Conservation (phyloP, 2,797 vertebrate species). For the Ptychobarbus kaznakovi region DNA sequence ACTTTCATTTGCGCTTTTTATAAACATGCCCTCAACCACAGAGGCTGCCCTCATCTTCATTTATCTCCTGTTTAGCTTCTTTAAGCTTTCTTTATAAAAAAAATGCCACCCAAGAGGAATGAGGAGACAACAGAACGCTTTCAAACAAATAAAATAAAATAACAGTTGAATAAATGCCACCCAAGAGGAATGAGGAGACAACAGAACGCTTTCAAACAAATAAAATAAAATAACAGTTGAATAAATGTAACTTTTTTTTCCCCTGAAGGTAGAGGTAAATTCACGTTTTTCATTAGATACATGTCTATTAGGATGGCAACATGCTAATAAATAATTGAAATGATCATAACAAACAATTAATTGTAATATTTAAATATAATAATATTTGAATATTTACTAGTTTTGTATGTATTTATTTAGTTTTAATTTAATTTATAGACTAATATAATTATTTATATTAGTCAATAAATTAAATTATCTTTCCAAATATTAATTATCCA, state of each 20-base stretch:
- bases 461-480: not conserved
- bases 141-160: not conserved
- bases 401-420: not conserved
- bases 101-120: constrained; percentile 3
- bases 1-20: not conserved
- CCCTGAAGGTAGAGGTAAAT: not conserved
- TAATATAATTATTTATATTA: not conserved
- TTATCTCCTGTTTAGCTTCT: constrained; percentile 16
- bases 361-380: not conserved
- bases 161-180: not conserved
- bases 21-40: not conserved
- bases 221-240: not conserved
- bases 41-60: constrained; percentile 13
- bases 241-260: not conserved
- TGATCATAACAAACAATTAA: not conserved
- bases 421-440: not conserved
- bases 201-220: not conserved
- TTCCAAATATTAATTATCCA: not conserved
- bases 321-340: not conserved
- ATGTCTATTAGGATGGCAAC: not conserved
- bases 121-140: not conserved
- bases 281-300: not conserved
- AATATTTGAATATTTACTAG: not conserved
- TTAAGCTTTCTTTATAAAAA: not conserved
- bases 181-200: not conserved